These are phyloP conservation scores for Aricia agestis DNA, from an alignment of 1,140 invertebrate genomes.

Conservation along the genomic window DNA sequence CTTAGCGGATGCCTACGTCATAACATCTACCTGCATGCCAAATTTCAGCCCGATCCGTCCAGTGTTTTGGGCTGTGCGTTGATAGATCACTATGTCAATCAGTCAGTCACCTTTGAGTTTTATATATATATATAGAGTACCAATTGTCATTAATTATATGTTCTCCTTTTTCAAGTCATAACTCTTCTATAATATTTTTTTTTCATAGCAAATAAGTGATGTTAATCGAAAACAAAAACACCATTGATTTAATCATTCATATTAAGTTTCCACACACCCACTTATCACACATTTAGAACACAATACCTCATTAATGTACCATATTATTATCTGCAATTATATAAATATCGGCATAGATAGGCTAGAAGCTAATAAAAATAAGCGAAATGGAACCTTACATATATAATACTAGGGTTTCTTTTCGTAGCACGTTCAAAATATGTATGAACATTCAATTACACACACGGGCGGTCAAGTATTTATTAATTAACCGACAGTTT, in stretches of 20 bases:
- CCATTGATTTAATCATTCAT: background rate
- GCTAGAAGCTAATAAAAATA: background rate
- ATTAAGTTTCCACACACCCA: background rate
- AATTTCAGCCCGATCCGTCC: too few species aligned
- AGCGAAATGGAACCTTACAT: background rate
- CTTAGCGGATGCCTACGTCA: too few species aligned
- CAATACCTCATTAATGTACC: background rate
- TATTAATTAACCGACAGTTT: conserved; percentile 69
- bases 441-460: conserved; percentile 71
- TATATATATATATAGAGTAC: too few species aligned
- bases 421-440: background rate
- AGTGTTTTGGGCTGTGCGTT: too few species aligned
- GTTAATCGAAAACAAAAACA: background rate
- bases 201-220: too few species aligned
- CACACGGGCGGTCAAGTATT: conserved; percentile 68
- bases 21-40: too few species aligned
- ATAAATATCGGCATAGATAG: conserved; percentile 6
- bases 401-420: background rate
- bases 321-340: conserved; percentile 3
- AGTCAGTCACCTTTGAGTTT: too few species aligned
- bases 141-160: too few species aligned
- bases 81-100: too few species aligned
- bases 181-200: too few species aligned
- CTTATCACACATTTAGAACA: background rate
- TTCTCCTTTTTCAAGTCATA: too few species aligned